Evolutionary conservation across 2,888 invertebrate genomes (phyloP), one percentile per base, ranked within the genome.

Genomic region (Saturnia pavonia): DNA sequence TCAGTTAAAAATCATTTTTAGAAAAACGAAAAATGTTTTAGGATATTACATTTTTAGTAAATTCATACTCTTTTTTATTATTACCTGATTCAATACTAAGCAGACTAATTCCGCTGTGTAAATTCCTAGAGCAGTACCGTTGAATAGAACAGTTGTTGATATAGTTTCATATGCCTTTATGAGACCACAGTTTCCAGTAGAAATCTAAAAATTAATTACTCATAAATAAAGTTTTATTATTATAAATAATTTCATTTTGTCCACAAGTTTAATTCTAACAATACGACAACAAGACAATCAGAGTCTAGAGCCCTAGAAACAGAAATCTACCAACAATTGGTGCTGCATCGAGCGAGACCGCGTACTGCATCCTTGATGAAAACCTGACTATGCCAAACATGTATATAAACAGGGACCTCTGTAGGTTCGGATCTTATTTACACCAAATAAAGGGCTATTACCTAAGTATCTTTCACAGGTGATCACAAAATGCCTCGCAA

Each of bases 41-140:
- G 19, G 48, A 19, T 19, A 4, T 48, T 48, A 19, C 6, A n/a
- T 48, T 54, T n/a, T 54, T 22, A 1, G 54, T 7, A 51, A 51
- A 51, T 51, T 51, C 19, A 51, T 51, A 9, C 19, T 7, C 0
- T 51, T 51, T 3, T 14, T 34, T 11, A 14, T 8, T 57, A 25
- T 22, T 80, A 94, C 94, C 89, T 94, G 94, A 78, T 94, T 85
- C n/a, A 91, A 78, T 67, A 94, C 90, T 57, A 94, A 79, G 72
- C 91, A 93, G 25, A 90, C 91, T 60, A 94, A 79, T 82, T 94
- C 93, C 2, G 86, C 85, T 1, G 89, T 88, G 75, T 94, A 92
- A 42, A 91, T 75, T 25, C 94, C 94, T 45, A 92, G 82, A 14
- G 90, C 86, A 22, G 75, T 82, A 54, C 91, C 94, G 34, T 86